Conservation (phyloP, 2,888 invertebrate genomes). For the Xestia sexstrigata region DNA sequence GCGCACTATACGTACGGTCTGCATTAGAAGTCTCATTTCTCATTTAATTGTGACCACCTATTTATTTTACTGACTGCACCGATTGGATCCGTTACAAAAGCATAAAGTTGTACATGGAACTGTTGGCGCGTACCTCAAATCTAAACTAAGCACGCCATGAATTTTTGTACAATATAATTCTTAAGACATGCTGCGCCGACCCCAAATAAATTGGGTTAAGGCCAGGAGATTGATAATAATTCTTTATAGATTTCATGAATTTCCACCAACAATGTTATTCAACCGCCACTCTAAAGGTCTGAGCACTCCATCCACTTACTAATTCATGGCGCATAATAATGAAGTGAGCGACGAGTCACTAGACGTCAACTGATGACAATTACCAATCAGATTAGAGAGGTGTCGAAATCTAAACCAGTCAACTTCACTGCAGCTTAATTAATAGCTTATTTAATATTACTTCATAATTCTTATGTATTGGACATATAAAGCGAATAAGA, state of each 20-base stretch:
- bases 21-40: not conserved
- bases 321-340: constrained; percentile 70
- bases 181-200: too few species aligned
- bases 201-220: too few species aligned
- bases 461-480: constrained; percentile 37
- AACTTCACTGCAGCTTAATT: constrained; percentile 57
- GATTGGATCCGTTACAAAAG: not conserved
- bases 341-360: constrained; percentile 67
- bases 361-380: constrained; percentile 74
- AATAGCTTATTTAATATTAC: constrained; percentile 58
- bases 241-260: not conserved
- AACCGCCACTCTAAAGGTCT: not conserved
- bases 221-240: too few species aligned
- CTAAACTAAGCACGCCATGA: not conserved
- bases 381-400: constrained; percentile 73
- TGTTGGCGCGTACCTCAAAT: not conserved
- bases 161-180: not conserved
- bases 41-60: not conserved
- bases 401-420: constrained; percentile 66
- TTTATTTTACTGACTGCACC: not conserved
- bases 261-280: not conserved
- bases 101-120: not conserved
- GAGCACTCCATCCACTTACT: constrained; percentile 27
- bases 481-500: constrained; percentile 35
- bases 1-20: not conserved